Conservation (phyloP, 2,113 vertebrate genomes). For the Fregetta grallaria region DNA sequence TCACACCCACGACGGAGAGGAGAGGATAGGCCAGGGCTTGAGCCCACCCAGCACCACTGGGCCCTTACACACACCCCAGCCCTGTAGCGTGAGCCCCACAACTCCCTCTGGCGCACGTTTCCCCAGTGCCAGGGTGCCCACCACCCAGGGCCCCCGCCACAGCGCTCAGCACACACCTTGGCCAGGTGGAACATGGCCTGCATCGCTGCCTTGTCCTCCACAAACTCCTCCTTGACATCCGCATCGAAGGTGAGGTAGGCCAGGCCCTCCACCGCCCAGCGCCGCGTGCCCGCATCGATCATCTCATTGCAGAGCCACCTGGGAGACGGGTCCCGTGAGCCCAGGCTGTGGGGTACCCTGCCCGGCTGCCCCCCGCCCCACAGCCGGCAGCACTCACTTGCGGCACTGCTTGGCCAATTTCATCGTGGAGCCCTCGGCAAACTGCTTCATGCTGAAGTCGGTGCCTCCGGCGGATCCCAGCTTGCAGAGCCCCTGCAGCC, state of each 20-base stretch:
- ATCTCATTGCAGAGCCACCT: conserved; percentile 95
- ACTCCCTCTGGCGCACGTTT: accelerated
- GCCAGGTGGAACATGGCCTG: conserved; percentile 92
- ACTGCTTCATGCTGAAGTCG: conserved; percentile 99
- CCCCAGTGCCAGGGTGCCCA: not conserved
- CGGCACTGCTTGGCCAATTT: conserved; percentile 96
- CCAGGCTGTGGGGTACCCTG: accelerated
- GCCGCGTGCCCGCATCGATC: conserved; percentile 82
- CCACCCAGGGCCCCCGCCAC: accelerated
- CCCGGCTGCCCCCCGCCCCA: accelerated
- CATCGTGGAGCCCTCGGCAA: conserved; percentile 94
- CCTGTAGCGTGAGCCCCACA: not conserved
- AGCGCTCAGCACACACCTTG: conserved; percentile 68
- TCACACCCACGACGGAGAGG: not conserved
- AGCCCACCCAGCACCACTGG: not conserved
- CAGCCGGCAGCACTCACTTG: conserved; percentile 77
- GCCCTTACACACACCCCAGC: no score
- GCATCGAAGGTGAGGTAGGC: conserved; percentile 98
- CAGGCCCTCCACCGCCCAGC: conserved; percentile 95
- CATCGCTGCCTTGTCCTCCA: conserved; percentile 87
- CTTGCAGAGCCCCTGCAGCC: conserved; percentile 91
- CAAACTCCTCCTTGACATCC: conserved; percentile 94
- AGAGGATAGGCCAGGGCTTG: not conserved
- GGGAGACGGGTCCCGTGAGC: not conserved
- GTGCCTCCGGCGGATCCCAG: conserved; percentile 95